phyloP scores from a whole-genome alignment of 2,113 vertebrate species.

The Scartelaos histophorus region DNA sequence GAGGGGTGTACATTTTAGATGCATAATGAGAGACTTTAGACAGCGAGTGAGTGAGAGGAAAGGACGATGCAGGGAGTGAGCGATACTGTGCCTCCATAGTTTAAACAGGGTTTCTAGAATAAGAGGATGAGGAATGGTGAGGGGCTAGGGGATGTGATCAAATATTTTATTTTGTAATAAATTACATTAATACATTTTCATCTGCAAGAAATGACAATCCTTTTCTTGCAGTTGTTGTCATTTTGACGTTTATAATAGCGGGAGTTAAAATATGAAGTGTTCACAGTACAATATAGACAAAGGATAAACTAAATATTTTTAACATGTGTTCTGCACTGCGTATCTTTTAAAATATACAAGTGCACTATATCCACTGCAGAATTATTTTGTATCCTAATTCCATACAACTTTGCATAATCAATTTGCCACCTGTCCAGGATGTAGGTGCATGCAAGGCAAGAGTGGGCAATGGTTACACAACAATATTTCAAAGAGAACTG shows the following conservation, averaged over 20 bases:
- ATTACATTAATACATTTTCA: neutral
- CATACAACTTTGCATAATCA: neutral
- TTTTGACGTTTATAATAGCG: no score
- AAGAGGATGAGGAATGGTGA: neutral
- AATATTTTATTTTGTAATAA: no score
- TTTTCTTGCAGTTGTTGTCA: neutral
- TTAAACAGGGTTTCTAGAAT: neutral
- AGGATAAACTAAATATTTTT: neutral
- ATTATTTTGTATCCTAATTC: neutral
- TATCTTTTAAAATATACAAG: neutral
- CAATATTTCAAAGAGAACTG: constrained; percentile 3
- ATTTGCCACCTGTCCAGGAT: neutral
- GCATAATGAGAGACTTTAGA: neutral
- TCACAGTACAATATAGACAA: neutral
- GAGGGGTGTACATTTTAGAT: neutral
- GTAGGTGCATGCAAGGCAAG: neutral
- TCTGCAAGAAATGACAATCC: neutral
- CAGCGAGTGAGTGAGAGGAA: neutral
- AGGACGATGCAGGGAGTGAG: neutral
- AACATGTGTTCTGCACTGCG: neutral
- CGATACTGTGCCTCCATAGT: neutral
- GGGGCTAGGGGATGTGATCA: neutral
- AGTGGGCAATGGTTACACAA: neutral
- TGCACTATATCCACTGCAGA: neutral
- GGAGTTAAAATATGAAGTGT: no score